Base-by-base conservation (phyloP, 2,888 invertebrate genomes). In the Lysandra bellargus region DNA sequence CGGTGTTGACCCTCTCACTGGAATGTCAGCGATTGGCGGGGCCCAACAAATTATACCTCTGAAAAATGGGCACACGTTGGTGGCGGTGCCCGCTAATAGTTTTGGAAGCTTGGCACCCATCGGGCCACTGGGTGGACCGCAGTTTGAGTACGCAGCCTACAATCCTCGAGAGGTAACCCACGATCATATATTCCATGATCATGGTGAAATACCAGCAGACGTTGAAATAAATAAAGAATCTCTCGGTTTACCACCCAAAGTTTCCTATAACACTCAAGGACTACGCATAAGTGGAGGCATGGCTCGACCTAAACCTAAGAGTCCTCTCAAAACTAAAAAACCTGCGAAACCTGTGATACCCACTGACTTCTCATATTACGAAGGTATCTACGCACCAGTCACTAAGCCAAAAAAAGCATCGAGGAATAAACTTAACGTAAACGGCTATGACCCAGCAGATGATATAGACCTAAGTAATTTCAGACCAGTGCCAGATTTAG, bases 111-210 rank as follows among this genome's bases (percentile, higher is more conserved):
- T 90, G 80, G 83, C 89, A 78, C 86, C 89, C 7, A 83, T 90
- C 0, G 69, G 69, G 14, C 87, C 92, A 2, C 85, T 92, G 83
- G 91, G 90, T 53, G 89, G 91, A 40, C 89, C 90, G 1, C 91
- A 92, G 81, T 85, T 93, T 81, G 93, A 94, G 84, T 95, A 93
- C 80, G 85, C 90, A n/a, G 87, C 90, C 33, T 95, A 94, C 81
- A 92, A 92, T 82, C 93, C 94, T 4, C 89, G 90, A 44, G 95
- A 95, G 80, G 94, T 93, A n/a, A 94, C 95, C 4, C 94, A 95
- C 84, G 95, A 95, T 82, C 95, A 95, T 81, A 88, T 93, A 80
- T 92, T 93, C 84, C 95, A 95, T 82, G 95, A 95, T 82, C 95
- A 95, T 78, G 95, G 95, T 17, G 95, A 95, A 86, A 87, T 94